Base-by-base conservation (phyloP, 2,888 invertebrate species). In the Drosophila mimica region DNA sequence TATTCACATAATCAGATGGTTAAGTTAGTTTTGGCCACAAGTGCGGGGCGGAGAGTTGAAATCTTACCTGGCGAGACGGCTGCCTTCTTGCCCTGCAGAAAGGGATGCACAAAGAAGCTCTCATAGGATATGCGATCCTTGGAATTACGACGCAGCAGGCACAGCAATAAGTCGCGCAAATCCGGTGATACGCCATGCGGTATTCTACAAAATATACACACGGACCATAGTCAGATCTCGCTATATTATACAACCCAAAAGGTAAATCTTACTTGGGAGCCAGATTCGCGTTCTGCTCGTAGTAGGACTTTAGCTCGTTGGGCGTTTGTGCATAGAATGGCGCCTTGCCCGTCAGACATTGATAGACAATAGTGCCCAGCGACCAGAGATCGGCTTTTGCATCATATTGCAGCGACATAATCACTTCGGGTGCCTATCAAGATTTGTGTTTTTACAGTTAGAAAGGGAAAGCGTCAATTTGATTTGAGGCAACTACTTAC, bases 311-410 rank as follows among this genome's bases (percentile, higher is more conserved):
- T 73, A 99, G 95, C 86, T 98, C 99, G 93, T 99, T 99, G 17
- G 99, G 99, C 25, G 99, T 99, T 91, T 97, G 97, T 53, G 99
- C 99, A 94, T 98, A 97, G 94, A 99, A 99, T 36, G 99, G 99
- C 46, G 99, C 99, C 94, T 98, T 98, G 75, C 99, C 99, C 33
- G 99, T 99, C 80, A 99, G 95, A 94, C 99, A 99, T 94, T 99
- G 99, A 94, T 98, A 99, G 70, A 99, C 97, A 88, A 99, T 99
- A 25, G 99, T 99, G 63, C 99, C 99, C 87, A 99, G 95, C 82
- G 99, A 99, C 99, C 99, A 99, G 70, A 99, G 95, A 94, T 99
- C 99, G 13, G 99, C 99, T 94, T 99, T 99, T 63, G 99, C 99
- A 93, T 99, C 99, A 92, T 99, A 99, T 92, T 99, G 98, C 76